Conservation (phyloP, 1,140 invertebrate genomes). For the Euborellia annulipes region DNA sequence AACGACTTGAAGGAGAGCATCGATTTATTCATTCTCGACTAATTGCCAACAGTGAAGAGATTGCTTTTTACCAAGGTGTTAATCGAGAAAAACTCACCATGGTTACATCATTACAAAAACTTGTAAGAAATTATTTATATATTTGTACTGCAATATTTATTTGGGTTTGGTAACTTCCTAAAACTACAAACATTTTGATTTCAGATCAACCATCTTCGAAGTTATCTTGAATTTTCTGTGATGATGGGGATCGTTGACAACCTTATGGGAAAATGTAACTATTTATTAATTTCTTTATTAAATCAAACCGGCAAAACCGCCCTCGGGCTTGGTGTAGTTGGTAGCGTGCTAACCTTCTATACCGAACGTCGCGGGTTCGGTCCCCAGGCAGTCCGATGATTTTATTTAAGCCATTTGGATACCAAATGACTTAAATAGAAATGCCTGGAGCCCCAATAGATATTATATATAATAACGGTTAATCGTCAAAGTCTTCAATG, state of each 20-base stretch:
- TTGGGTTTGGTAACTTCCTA: slow-evolving; percentile 1
- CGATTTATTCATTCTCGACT: slow-evolving; percentile 90
- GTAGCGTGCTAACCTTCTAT: too few relatives aligned
- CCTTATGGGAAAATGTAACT: slow-evolving; percentile 89
- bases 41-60: slow-evolving; percentile 95
- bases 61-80: slow-evolving; percentile 68
- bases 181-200: slow-evolving; percentile 15
- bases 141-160: too few relatives aligned
- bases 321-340: too few relatives aligned
- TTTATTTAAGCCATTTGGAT: too few relatives aligned
- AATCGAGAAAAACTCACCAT: slow-evolving; percentile 75
- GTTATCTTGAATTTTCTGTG: slow-evolving; percentile 82
- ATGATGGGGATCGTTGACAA: slow-evolving; percentile 91
- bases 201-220: slow-evolving; percentile 60
- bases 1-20: slow-evolving; percentile 94
- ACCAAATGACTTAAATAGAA: too few relatives aligned
- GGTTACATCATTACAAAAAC: slow-evolving; percentile 72
- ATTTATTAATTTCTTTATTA: slow-evolving; percentile 7
- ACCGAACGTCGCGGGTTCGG: too few relatives aligned
- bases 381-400: too few relatives aligned
- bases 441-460: too few relatives aligned
- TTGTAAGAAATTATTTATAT: slow-evolving; percentile 46
- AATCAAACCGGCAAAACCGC: too few relatives aligned
- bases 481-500: too few relatives aligned
- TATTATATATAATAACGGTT: too few relatives aligned